Evolutionary conservation across 1,140 invertebrate genomes (phyloP).

Genomic region (Eupristina koningsbergeri): DNA sequence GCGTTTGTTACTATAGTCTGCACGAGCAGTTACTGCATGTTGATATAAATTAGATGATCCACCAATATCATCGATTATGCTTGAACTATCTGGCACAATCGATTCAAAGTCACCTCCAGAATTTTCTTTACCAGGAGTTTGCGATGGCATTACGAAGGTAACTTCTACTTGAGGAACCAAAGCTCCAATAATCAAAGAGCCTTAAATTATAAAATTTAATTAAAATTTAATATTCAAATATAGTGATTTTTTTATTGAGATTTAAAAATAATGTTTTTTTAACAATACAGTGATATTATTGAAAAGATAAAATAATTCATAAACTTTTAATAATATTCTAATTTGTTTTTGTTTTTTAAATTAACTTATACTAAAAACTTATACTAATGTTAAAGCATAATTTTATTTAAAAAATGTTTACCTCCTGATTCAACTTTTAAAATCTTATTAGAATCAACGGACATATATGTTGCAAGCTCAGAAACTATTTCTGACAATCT

Average conservation of each 20-base stretch:
- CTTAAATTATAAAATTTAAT: conserved; percentile 18
- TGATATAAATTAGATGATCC: conserved; percentile 57
- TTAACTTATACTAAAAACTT: too few relatives aligned
- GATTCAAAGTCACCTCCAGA: conserved; percentile 86
- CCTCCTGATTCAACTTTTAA: conserved; percentile 73
- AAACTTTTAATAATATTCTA: too few relatives aligned
- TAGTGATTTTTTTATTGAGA: too few relatives aligned
- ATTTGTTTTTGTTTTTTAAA: not conserved
- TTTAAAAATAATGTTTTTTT: too few relatives aligned
- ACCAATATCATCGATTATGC: conserved; percentile 81
- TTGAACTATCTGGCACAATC: conserved; percentile 85
- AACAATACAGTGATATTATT: too few relatives aligned
- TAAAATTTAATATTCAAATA: too few relatives aligned
- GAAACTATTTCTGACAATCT: conserved; percentile 86
- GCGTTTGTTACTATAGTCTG: conserved; percentile 64
- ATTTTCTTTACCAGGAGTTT: conserved; percentile 85
- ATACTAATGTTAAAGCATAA: not conserved
- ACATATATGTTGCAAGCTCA: conserved; percentile 85
- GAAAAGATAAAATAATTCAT: too few relatives aligned
- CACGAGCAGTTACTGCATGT: conserved; percentile 55
- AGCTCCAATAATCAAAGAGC: conserved; percentile 82
- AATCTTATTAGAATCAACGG: conserved; percentile 84
- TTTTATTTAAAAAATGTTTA: conserved; percentile 7
- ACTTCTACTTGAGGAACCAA: conserved; percentile 89
- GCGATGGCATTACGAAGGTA: conserved; percentile 88